Base-by-base conservation (phyloP, 2,797 vertebrate genomes). In the Scolopax rusticola region DNA sequence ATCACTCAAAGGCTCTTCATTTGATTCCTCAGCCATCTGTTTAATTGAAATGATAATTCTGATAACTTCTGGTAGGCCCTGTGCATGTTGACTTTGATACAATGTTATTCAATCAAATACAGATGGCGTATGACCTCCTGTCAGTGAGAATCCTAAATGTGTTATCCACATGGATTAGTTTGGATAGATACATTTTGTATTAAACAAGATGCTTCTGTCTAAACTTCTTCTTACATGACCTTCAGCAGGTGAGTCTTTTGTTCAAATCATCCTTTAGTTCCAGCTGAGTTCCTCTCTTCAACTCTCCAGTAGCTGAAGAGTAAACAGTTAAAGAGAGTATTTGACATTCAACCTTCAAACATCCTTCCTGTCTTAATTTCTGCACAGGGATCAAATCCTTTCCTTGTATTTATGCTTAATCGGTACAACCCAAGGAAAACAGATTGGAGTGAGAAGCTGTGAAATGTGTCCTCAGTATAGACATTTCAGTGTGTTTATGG, bases 11-110 rank as follows among this genome's bases (percentile, higher is more conserved):
- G 84, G 93, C 95, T 98, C 98, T 97, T 98, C 98, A 97, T 99
- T 98, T 98, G 98, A 98, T 98, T 98, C 98, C 97, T 98, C 94
- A 91, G 95, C 97, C 97, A 98, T 99, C 98, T 98, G 97, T 97
- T 98, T 99, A 98, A 98, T 98, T 98, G 98, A 98, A 98, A 98
- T 97, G 97, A 98, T 98, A 98, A 97, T 97, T 97, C 93, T 95
- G 97, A 97, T 97, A 97, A 98, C 96, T 97, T 97, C 80, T 94
- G 93, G 94, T 95, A 94, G 94, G 89, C 84, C 83, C 71, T 40
- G 33, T 41, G 80, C 95, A 89, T 87, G 93, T 89, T 98, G 97
- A 97, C 97, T 98, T 98, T 97, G 93, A 94, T 97, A 89, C 68
- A 95, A 93, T 70, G 71, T 97, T 94, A 95, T 97, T 97, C 97